Conservation (phyloP, 2,888 invertebrate species). For the Campoletis raptor region DNA sequence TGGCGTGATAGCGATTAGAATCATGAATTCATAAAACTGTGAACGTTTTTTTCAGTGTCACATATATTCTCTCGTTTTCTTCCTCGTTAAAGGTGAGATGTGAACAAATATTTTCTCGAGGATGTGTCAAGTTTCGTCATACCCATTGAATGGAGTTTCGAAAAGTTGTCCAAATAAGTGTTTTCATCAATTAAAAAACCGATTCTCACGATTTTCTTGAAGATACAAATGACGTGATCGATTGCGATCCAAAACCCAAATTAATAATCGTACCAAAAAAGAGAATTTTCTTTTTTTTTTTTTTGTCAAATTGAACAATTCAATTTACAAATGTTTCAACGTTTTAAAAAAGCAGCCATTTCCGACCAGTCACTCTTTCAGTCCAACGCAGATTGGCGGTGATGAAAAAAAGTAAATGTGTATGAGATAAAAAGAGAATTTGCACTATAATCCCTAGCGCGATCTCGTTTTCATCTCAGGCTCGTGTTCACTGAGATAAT, state of each 20-base stretch:
- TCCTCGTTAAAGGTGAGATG: background rate
- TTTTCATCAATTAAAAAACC: background rate
- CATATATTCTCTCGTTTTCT: background rate
- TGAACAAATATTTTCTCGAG: background rate
- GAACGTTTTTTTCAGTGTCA: background rate
- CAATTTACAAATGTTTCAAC: background rate
- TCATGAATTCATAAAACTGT: slow-evolving; percentile 1
- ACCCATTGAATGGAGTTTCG: background rate
- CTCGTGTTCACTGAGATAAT: slow-evolving; percentile 23
- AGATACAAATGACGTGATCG: background rate
- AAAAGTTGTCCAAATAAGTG: background rate
- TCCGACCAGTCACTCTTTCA: background rate
- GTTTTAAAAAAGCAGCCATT: background rate
- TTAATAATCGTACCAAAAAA: background rate
- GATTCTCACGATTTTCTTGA: background rate
- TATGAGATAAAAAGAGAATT: slow-evolving; percentile 23
- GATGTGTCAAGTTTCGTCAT: background rate
- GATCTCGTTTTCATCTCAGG: slow-evolving; percentile 34
- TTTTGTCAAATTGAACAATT: background rate
- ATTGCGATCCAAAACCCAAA: background rate
- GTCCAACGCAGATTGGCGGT: background rate
- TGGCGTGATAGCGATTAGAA: slow-evolving; percentile 6
- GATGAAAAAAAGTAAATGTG: background rate
- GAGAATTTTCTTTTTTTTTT: background rate
- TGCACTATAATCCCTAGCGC: slow-evolving; percentile 14